These are phyloP conservation scores for Electrophaes corylata DNA, from an alignment of 2,888 invertebrate genomes.

Conservation along the genomic window DNA sequence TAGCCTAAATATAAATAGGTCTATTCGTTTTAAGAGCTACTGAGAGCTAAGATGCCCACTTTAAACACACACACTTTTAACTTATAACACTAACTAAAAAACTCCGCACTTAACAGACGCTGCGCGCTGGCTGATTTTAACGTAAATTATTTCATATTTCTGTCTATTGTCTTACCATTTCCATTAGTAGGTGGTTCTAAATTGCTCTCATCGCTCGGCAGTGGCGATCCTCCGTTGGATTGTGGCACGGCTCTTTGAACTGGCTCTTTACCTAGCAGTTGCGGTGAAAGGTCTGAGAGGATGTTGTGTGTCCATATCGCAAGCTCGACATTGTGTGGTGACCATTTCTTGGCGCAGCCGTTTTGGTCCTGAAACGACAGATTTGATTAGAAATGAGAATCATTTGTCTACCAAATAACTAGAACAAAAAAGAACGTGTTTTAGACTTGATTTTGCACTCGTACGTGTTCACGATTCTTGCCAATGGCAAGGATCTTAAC, in stretches of 20 bases:
- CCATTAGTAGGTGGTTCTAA: slow-evolving; percentile 88
- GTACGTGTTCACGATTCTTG: no score
- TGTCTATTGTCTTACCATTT: slow-evolving; percentile 60
- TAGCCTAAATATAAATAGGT: no score
- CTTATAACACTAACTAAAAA: no score
- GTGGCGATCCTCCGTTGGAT: slow-evolving; percentile 79
- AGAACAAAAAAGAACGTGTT: not conserved
- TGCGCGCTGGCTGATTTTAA: no score
- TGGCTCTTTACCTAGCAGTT: slow-evolving; percentile 91
- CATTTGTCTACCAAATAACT: not conserved
- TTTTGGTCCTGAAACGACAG: slow-evolving; percentile 70
- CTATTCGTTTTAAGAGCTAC: no score
- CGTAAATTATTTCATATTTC: no score
- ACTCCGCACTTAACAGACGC: no score
- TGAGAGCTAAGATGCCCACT: no score
- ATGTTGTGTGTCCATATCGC: slow-evolving; percentile 97
- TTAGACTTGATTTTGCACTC: not conserved
- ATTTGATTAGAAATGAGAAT: not conserved
- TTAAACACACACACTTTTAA: no score
- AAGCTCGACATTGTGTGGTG: slow-evolving; percentile 92
- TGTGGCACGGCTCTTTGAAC: slow-evolving; percentile 65
- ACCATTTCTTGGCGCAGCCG: slow-evolving; percentile 86
- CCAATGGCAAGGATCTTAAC: no score
- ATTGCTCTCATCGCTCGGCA: slow-evolving; percentile 90
- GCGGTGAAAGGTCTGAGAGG: slow-evolving; percentile 92